Percentiles rank a stretch among this genome's conserved stretches.
These are phyloP conservation scores for Pseudochirops cupreus DNA, from an alignment of 2,797 vertebrate species.

Conservation along the genomic window DNA sequence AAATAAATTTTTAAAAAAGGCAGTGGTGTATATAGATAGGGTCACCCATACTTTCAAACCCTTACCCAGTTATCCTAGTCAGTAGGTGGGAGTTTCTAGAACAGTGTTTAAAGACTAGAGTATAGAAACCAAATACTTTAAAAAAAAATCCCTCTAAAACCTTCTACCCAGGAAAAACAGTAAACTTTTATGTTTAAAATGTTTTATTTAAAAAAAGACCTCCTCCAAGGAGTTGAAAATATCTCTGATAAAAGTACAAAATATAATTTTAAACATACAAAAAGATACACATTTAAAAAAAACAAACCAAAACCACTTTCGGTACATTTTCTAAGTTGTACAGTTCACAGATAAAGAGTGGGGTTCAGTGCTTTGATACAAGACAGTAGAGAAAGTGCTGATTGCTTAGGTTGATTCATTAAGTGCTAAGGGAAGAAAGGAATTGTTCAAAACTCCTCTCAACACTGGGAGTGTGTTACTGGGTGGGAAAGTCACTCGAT, in stretches of 20 bases:
- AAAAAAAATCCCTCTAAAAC: not conserved
- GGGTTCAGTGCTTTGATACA: conserved; percentile 70
- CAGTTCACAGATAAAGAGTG: conserved; percentile 49
- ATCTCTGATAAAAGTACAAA: conserved; percentile 79
- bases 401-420: conserved; percentile 23
- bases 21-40: not conserved
- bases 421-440: not conserved
- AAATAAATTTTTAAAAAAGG: not conserved
- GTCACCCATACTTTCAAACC: not conserved
- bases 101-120: not conserved
- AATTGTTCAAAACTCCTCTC: not conserved
- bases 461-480: not conserved
- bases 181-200: conserved; percentile 54
- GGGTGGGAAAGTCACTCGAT: not conserved
- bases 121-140: not conserved
- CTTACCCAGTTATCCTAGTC: not conserved
- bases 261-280: conserved; percentile 78
- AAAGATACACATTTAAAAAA: conserved; percentile 74
- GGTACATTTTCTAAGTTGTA: conserved; percentile 50
- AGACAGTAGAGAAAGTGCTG: conserved; percentile 73
- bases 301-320: conserved; percentile 55
- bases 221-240: conserved; percentile 72
- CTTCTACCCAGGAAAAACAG: conserved; percentile 42
- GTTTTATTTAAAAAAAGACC: conserved; percentile 67
- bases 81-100: not conserved